Conservation (phyloP, 1,140 invertebrate species). For the Drosophila saltans region DNA sequence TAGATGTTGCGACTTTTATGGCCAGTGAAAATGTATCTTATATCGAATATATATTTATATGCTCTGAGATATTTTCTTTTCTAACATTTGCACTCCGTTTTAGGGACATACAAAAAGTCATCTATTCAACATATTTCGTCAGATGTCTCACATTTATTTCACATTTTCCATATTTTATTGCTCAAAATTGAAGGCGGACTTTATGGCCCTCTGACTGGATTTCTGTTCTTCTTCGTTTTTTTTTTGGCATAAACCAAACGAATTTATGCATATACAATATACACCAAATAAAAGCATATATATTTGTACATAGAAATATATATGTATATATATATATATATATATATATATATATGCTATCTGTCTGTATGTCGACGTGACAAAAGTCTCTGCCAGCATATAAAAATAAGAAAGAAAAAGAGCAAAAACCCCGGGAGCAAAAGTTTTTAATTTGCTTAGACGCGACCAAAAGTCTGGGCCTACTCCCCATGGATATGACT, state of each 20-base stretch:
- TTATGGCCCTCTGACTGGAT: conserved; percentile 61
- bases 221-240: background rate
- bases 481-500: conserved; percentile 22
- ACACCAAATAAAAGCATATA: conserved; percentile 21
- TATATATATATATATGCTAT: conserved; percentile 23
- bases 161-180: conserved; percentile 59
- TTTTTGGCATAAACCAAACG: conserved; percentile 53
- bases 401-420: background rate
- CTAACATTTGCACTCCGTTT: conserved; percentile 35
- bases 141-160: conserved; percentile 60
- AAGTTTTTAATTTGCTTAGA: conserved; percentile 65
- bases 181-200: conserved; percentile 63
- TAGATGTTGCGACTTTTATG: conserved; percentile 40
- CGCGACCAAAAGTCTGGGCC: conserved; percentile 36
- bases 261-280: conserved; percentile 61
- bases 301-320: background rate
- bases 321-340: background rate
- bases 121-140: conserved; percentile 29
- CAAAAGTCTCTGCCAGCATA: conserved; percentile 9
- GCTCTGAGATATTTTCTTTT: background rate
- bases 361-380: background rate
- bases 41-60: conserved; percentile 15
- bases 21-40: conserved; percentile 28
- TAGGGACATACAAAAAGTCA: background rate
- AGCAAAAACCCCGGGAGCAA: conserved; percentile 14